These are phyloP conservation scores for Dastarcus helophoroides DNA, from an alignment of 2,888 invertebrate species.

Conservation along the genomic window DNA sequence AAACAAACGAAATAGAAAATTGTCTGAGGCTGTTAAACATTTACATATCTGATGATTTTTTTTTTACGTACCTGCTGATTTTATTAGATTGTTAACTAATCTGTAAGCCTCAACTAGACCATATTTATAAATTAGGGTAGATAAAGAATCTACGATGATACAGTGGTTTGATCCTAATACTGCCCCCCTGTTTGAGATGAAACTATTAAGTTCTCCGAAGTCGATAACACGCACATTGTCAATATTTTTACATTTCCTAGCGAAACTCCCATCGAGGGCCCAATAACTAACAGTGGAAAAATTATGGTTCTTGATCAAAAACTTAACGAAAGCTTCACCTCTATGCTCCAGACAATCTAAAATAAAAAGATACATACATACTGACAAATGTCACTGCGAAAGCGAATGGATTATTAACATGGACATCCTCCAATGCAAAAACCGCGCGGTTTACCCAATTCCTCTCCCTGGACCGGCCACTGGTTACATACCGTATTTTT, in stretches of 20 bases:
- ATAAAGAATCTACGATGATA: slow-evolving; percentile 29
- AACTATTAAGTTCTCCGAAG: too few relatives aligned
- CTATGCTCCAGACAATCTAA: slow-evolving; percentile 25
- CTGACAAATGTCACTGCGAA: slow-evolving; percentile 1
- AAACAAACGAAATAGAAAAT: slow-evolving; percentile 5
- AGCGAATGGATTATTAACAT: slow-evolving; percentile 2
- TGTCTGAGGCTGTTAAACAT: not conserved
- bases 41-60: not conserved
- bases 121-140: slow-evolving; percentile 24
- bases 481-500: too few relatives aligned
- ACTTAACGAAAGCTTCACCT: slow-evolving; percentile 22
- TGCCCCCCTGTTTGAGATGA: too few relatives aligned
- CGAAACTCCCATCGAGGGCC: slow-evolving; percentile 26
- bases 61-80: too few relatives aligned
- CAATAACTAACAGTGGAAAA: slow-evolving; percentile 22
- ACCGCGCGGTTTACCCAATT: too few relatives aligned
- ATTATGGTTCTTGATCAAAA: slow-evolving; percentile 23
- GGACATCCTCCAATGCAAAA: too few relatives aligned
- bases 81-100: slow-evolving; percentile 21
- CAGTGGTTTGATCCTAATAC: slow-evolving; percentile 18
- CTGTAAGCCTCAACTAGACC: slow-evolving; percentile 24
- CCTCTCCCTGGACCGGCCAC: too few relatives aligned
- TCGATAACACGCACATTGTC: too few relatives aligned
- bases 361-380: slow-evolving; percentile 14
- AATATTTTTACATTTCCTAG: too few relatives aligned